Percentiles rank a stretch among this genome's conserved stretches.
Evolutionary conservation across 2,797 vertebrate genomes (phyloP).

Genomic region (Poeciliopsis paucimaculata): DNA sequence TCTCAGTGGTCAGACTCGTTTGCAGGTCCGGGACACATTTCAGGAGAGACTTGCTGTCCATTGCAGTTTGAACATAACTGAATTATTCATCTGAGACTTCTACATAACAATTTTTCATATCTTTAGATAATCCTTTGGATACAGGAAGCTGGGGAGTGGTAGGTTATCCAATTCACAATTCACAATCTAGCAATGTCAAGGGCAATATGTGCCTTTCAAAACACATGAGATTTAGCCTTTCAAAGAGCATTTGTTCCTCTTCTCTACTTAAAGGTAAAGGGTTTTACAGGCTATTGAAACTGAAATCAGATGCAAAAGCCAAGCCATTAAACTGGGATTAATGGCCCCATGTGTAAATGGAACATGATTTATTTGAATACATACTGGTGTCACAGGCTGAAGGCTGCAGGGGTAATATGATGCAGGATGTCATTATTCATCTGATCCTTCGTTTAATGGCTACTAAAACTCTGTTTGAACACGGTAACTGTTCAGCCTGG

Average conservation of each 20-base stretch:
- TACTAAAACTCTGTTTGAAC: constrained; percentile 27
- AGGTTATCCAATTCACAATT: constrained; percentile 49
- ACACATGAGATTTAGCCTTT: constrained; percentile 36
- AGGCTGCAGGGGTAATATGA: constrained; percentile 44
- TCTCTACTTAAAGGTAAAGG: constrained; percentile 38
- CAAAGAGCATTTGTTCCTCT: constrained; percentile 29
- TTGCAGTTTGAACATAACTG: constrained; percentile 38
- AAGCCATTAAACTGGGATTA: constrained; percentile 66
- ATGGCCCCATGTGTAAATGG: constrained; percentile 58
- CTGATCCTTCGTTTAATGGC: constrained; percentile 44
- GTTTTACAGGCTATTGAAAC: constrained; percentile 47
- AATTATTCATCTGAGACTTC: constrained; percentile 62
- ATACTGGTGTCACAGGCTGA: constrained; percentile 56
- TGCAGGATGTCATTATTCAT: constrained; percentile 57
- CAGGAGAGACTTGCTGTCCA: constrained; percentile 52
- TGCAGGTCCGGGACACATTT: constrained; percentile 56
- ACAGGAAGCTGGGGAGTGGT: constrained; percentile 16
- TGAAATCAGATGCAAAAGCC: constrained; percentile 55
- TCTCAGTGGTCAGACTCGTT: constrained; percentile 48
- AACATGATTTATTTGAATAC: constrained; percentile 63
- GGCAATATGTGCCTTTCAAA: constrained; percentile 35
- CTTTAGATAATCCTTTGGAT: constrained; percentile 47
- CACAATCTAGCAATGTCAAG: constrained; percentile 45
- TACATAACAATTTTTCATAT: constrained; percentile 56
- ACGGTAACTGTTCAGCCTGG: constrained; percentile 13